These are phyloP conservation scores for Caenorhabditis sp. DNA, from an alignment of 2,888 invertebrate species.

Conservation along the genomic window DNA sequence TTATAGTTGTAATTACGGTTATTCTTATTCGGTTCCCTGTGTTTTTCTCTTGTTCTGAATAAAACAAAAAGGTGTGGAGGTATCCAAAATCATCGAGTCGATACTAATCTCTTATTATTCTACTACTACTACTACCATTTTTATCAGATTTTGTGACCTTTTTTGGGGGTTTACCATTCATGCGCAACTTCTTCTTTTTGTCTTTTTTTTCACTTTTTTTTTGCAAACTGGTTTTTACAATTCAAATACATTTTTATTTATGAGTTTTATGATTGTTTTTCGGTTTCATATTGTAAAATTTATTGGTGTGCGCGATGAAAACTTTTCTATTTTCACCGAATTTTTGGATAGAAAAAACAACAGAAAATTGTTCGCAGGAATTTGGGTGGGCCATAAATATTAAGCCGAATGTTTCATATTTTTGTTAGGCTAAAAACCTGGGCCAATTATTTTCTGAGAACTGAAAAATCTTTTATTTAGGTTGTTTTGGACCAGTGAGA, in stretches of 20 bases:
- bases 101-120: background rate
- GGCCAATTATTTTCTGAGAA: too few relatives aligned
- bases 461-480: too few relatives aligned
- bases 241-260: too few relatives aligned
- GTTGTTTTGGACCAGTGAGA: too few relatives aligned
- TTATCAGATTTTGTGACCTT: background rate
- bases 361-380: background rate
- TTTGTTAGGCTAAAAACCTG: too few relatives aligned
- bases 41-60: background rate
- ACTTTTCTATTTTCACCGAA: too few relatives aligned
- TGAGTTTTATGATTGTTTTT: too few relatives aligned
- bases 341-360: background rate
- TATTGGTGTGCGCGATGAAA: too few relatives aligned
- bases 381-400: background rate
- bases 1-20: background rate
- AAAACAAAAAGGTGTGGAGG: background rate
- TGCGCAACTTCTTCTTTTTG: background rate
- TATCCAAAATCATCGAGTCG: background rate
- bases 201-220: background rate
- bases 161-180: background rate
- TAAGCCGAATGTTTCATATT: background rate
- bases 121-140: background rate
- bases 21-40: background rate
- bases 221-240: background rate
- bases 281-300: too few relatives aligned